Evolutionary conservation across 2,797 vertebrate genomes (phyloP), one percentile per base, ranked within the genome.

Genomic region (Sarcoramphus papa): DNA sequence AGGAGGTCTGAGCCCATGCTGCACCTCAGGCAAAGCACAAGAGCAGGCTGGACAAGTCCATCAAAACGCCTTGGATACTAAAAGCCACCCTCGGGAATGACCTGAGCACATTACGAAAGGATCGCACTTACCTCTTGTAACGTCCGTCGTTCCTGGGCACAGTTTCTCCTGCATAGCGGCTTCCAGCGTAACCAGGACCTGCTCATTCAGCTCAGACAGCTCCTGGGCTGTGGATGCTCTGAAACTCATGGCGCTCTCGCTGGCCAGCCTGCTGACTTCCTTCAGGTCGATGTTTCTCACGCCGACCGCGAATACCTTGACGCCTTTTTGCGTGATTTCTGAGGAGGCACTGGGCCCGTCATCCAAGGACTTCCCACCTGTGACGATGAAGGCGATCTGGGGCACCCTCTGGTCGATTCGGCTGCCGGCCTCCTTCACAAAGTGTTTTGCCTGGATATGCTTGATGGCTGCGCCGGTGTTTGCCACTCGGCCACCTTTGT

Each of bases 371-470:
- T 91, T 98, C 53, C 99, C 99, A 10, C 99, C 99, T 0, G 98
- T 99, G 95, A 99, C 37, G 2, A 99, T 94, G 93, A 99, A 99
- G 48, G 99, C 98, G 2, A 99, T 98, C 97, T 99, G 99, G n/a
- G 99, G 99, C 72, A 99, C 98, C 11, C 98, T 97, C 82, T 99
- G 98, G 17, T 99, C 99, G 11, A 97, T 97, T 79, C 99, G 98
- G 91, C 99, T 99, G 79, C 99, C 99, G 0, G 97, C 99, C 23
- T 98, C 97, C 12, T 98, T 99, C 51, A 99, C 98, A 16, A 99
- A 99, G 81, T 99, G 98, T 24, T 98, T 98, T 64, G 98, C 88
- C 92, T 99, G 98, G 91, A 99, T 91, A 65, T 99, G 98, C 47
- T 88, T 98, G 45, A 99, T 98, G 91, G 99, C 99, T 20, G 98